Percentiles rank a stretch among this genome's conserved stretches.
phyloP scores from a whole-genome alignment of 2,888 invertebrate species.

The Amaurobius ferox region DNA sequence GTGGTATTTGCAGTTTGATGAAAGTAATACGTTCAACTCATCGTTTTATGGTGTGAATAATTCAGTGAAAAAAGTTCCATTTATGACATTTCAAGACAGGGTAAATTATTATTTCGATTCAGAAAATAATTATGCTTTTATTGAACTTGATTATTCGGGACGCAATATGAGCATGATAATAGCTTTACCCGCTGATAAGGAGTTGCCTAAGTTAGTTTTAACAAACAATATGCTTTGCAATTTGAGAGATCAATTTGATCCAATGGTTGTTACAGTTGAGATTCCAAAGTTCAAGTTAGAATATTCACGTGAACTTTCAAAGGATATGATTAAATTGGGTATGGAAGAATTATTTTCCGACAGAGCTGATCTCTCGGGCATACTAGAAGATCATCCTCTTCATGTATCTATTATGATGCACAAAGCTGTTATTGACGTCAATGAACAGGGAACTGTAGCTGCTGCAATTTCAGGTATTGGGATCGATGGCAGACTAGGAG shows the following conservation, averaged over 20 bases:
- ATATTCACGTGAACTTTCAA: constrained; percentile 47
- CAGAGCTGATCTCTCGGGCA: constrained; percentile 46
- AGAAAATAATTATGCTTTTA: constrained; percentile 27
- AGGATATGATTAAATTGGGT: constrained; percentile 48
- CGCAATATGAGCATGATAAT: constrained; percentile 66
- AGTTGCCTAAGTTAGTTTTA: constrained; percentile 31
- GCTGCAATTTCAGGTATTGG: constrained; percentile 32
- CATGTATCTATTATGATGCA: constrained; percentile 60
- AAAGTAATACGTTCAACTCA: constrained; percentile 74
- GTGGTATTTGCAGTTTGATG: constrained; percentile 86
- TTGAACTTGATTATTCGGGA: constrained; percentile 65
- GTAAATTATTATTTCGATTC: constrained; percentile 25
- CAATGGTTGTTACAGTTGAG: constrained; percentile 7
- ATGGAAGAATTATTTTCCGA: constrained; percentile 57
- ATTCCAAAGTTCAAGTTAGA: constrained; percentile 52
- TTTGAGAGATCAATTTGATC: constrained; percentile 15
- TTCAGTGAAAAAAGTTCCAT: constrained; percentile 14
- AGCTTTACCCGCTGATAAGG: constrained; percentile 48
- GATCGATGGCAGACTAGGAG: constrained; percentile 25
- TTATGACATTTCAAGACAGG: constrained; percentile 28
- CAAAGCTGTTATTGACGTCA: constrained; percentile 53
- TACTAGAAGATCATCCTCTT: constrained; percentile 45
- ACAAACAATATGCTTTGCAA: constrained; percentile 20
- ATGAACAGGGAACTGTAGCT: constrained; percentile 48
- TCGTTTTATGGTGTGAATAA: constrained; percentile 39